phyloP scores from a whole-genome alignment of 2,113 vertebrate species.

The Argyrosomus japonicus region DNA sequence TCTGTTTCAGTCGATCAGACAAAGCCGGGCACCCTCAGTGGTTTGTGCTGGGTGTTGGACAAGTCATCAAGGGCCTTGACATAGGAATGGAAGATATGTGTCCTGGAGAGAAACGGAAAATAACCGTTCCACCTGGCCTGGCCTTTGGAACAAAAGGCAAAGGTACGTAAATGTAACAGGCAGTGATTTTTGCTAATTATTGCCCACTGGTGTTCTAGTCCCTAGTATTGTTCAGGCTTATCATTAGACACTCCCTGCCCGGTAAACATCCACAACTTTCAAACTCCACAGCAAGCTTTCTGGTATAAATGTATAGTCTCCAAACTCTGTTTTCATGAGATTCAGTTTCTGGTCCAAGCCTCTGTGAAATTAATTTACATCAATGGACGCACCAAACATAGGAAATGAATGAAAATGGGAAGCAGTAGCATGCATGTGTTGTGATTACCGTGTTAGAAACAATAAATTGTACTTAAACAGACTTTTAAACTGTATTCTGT shows the following conservation, averaged over 20 bases:
- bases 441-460: not conserved
- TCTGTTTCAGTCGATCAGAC: conserved; percentile 88
- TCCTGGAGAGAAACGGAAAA: conserved; percentile 93
- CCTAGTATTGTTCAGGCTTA: not conserved
- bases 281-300: too few species aligned
- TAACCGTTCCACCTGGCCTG: conserved; percentile 90
- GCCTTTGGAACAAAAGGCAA: conserved; percentile 93
- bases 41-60: conserved; percentile 96
- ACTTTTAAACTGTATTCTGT: not conserved
- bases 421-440: not conserved
- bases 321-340: too few species aligned
- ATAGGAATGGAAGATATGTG: conserved; percentile 94
- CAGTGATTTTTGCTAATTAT: too few species aligned
- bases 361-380: too few species aligned
- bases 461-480: not conserved
- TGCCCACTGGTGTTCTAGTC: not conserved
- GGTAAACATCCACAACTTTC: too few species aligned
- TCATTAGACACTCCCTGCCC: too few species aligned
- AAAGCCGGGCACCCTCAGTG: conserved; percentile 94
- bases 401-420: not conserved
- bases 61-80: conserved; percentile 96
- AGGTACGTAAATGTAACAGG: conserved; percentile 61
- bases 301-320: not conserved
- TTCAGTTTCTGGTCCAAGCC: too few species aligned
- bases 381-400: not conserved